Evolutionary conservation across 2,113 vertebrate genomes (phyloP), one percentile per base, ranked within the genome.

Genomic region (Phyllopteryx taeniolatus): DNA sequence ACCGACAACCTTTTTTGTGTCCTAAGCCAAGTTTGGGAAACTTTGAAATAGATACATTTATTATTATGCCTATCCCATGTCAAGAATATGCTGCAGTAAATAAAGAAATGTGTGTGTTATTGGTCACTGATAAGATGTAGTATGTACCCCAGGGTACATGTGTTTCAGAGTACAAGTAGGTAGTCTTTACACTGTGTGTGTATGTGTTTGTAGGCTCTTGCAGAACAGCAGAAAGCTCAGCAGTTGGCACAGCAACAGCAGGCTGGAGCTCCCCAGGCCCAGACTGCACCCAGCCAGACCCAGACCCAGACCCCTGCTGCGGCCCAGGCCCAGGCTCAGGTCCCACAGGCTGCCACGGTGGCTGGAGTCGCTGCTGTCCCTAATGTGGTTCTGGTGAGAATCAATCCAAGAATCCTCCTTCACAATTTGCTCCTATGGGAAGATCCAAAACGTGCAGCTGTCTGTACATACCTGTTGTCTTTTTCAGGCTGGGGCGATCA

Each of bases 401-500:
- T 59, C 4, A 14, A 67, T 71, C 20, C 43, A n/a, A 2, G 2
- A 35, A 8, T 35, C 6, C 13, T 57, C 35, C 3, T 39, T 13
- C 8, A 42, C 31, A 56, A 31, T 11, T 9, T 31, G 10, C 2
- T 43, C 53, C 20, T 53, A 19, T 2, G 9, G 9, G 70, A 1
- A 35, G 17, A 67, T 53, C 15, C 11, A 57, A 75, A 56, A 62
- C 2, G 14, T 47, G 19, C 17, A 77, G 67, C 39, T 2, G 14
- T 72, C 33, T 77, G 42, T n/a, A 67, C 62, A 44, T 13, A 15
- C 15, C 6, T 68, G 67, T 82, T 71, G 27, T 92, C 83, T 77
- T 78, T 76, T 86, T 76, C 83, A 99, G 97, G 91, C 96, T 9
- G 97, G 97, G 69, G 91, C 95, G 47, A 95, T 99, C 66, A 99